Percentiles rank a stretch among this genome's conserved stretches.
phyloP scores from a whole-genome alignment of 1,140 invertebrate species.

The Lordiphosa collinella region DNA sequence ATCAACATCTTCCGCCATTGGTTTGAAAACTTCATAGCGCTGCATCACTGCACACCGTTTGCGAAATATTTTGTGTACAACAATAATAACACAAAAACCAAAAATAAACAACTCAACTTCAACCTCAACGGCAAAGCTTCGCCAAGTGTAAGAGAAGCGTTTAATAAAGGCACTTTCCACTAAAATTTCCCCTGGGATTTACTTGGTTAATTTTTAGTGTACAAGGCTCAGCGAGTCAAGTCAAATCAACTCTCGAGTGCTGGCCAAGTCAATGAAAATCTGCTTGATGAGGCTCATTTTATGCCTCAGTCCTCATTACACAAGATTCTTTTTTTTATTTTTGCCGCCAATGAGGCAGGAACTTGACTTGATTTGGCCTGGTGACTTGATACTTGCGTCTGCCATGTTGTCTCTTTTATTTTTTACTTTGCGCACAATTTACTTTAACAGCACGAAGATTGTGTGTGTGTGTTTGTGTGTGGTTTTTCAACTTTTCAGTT shows the following conservation, averaged over 20 bases:
- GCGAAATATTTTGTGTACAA: no score
- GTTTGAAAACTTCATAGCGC: no score
- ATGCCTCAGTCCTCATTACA: conserved; percentile 7
- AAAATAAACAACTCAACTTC: background rate
- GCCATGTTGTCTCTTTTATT: conserved; percentile 44
- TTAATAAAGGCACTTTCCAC: conserved; percentile 65
- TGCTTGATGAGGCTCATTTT: conserved; percentile 24
- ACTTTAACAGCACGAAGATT: conserved; percentile 18
- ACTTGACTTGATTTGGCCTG: conserved; percentile 3
- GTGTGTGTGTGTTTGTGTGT: conserved; percentile 26
- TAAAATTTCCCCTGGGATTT: conserved; percentile 60
- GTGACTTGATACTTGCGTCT: conserved; percentile 7
- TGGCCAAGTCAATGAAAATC: conserved; percentile 12
- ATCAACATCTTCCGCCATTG: no score
- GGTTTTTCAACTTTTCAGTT: conserved; percentile 73
- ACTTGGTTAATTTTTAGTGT: conserved; percentile 64
- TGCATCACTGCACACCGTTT: no score
- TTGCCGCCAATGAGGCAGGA: background rate
- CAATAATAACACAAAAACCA: background rate
- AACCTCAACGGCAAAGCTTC: background rate
- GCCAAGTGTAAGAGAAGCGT: conserved; percentile 36
- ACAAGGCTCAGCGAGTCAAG: conserved; percentile 5
- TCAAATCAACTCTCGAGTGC: conserved; percentile 8
- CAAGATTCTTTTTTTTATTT: no score
- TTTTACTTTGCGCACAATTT: conserved; percentile 68